Base-by-base conservation (phyloP, 92 coral and sea anemone species). In the Epizoanthus stellaris region DNA sequence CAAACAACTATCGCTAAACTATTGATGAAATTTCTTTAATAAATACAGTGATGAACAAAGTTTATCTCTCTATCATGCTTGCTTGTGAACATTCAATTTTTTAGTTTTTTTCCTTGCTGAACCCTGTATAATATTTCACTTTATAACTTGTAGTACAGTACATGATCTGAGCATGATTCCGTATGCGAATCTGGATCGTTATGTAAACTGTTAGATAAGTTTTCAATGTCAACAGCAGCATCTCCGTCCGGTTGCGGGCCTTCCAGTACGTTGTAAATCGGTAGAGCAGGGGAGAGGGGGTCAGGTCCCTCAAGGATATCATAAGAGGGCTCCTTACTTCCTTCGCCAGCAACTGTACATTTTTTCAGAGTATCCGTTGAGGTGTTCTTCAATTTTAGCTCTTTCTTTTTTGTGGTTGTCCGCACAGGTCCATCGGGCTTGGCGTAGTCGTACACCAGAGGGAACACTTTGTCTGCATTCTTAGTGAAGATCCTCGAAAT, bases 371-470 rank as follows among this genome's bases (percentile, higher is more conserved):
- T 6, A 11, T 13, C 23, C 0, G 36, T 9, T 12, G 47, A 67
- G 6, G 16, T 17, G 1, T 34, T 39, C 6, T 21, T 34, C 3
- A n/a, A 17, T 12, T 67, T 67, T 4, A 10, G 20, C 38, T 67
- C 40, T 34, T 67, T 30, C 45, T 42, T 30, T 45, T 36, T 67
- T 1, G 73, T 68, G 20, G 73, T 15, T 15, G 43, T 68, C 23
- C 45, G 20, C 1, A 38, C 52, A 6, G 49, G 73, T 0, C 73
- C 73, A 68, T 68, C 73, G 4, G 73, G 73, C 45, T 6, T 36
- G 17, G 73, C 73, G n/a, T 68, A 68, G 49, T 68, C 73, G 7
- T 68, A 68, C 49, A 68, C 73, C 11, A 68, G 73, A 12, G 73
- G 73, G 49, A 7, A 68, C 52, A 15, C 19, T 16, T 5, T 4